Evolutionary conservation across 2,113 vertebrate species (phyloP).

Genomic region (Poeciliopsis turrubarensis): DNA sequence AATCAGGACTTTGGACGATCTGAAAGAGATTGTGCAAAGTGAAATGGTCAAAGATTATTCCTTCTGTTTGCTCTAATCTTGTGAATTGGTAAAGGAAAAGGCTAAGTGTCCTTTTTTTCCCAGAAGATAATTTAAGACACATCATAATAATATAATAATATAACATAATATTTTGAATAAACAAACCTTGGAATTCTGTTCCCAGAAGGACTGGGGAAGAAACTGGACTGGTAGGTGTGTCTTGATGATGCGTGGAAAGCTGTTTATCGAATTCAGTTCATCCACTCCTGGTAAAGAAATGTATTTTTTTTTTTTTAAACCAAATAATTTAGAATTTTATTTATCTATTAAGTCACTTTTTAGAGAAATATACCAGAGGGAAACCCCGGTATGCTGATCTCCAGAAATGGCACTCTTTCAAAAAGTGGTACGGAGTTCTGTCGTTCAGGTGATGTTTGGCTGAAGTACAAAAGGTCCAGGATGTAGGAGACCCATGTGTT

Average conservation of each 20-base stretch:
- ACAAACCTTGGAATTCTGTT: conserved; percentile 17
- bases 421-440: conserved; percentile 4
- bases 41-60: not conserved
- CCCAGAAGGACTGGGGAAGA: conserved; percentile 29
- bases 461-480: conserved; percentile 28
- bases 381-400: conserved; percentile 5
- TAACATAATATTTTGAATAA: not conserved
- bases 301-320: not conserved
- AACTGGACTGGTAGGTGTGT: conserved; percentile 30
- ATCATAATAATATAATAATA: no score
- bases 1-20: not conserved
- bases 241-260: conserved; percentile 32
- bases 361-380: conserved; percentile 3
- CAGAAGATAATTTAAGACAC: not conserved
- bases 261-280: conserved; percentile 10
- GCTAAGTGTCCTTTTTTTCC: not conserved
- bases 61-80: not conserved
- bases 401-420: conserved; percentile 30
- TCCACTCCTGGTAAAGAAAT: conserved; percentile 12
- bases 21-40: not conserved
- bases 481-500: conserved; percentile 35
- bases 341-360: not conserved
- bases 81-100: not conserved
- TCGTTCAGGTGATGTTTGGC: not conserved
- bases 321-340: not conserved